These are phyloP conservation scores for Synodontis membranacea DNA, from an alignment of 2,113 vertebrate genomes.

Conservation along the genomic window DNA sequence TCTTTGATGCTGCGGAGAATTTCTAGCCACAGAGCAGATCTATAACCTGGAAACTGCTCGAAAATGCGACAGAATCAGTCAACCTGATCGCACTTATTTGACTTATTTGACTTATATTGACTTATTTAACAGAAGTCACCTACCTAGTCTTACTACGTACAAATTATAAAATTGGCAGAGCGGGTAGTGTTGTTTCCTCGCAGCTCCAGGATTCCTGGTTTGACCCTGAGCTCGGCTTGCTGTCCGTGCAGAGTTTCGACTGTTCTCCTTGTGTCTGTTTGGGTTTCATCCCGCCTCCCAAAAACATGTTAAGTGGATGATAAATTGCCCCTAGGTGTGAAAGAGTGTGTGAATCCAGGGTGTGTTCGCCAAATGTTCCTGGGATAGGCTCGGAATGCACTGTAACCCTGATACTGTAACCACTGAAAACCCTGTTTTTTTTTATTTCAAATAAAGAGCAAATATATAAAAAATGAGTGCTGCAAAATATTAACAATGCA, in stretches of 20 bases:
- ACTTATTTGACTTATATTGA: too few species aligned
- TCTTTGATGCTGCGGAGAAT: constrained; percentile 11
- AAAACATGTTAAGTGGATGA: not conserved
- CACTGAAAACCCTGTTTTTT: too few species aligned
- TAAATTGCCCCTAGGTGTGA: not conserved
- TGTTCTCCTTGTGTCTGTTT: not conserved
- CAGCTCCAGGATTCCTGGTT: not conserved
- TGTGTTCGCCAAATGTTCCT: not conserved
- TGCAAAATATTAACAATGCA: not conserved
- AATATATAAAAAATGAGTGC: not conserved
- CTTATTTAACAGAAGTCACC: not conserved
- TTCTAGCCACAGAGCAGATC: not conserved
- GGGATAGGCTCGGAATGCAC: not conserved
- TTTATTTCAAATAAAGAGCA: not conserved
- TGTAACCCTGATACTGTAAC: not conserved
- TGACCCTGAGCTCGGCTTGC: not conserved
- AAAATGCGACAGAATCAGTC: not conserved
- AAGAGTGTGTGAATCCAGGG: not conserved
- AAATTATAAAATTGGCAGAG: not conserved
- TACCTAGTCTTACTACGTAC: not conserved
- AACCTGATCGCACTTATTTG: not conserved
- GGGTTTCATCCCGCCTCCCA: not conserved
- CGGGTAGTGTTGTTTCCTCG: not conserved
- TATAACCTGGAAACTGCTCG: not conserved
- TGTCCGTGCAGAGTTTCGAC: not conserved